Conservation (phyloP, 1,140 invertebrate genomes). For the Saccostrea cuccullata region DNA sequence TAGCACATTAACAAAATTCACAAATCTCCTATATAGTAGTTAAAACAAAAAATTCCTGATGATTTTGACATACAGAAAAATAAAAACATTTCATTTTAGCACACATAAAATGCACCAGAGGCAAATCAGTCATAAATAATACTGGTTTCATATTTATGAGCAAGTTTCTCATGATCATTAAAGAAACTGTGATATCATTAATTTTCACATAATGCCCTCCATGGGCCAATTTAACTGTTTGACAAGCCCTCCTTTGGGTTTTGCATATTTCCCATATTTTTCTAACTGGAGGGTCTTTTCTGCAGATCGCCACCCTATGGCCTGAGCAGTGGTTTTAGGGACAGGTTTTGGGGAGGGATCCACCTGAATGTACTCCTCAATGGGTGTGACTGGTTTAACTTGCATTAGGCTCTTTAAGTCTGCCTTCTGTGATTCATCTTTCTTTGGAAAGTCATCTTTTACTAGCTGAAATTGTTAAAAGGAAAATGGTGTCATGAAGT, state of each 20-base stretch:
- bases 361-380: conserved; percentile 74
- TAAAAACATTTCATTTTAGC: background rate
- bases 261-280: conserved; percentile 74
- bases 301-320: conserved; percentile 75
- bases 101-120: conserved; percentile 22
- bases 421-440: conserved; percentile 56
- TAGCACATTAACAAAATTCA: background rate
- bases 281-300: conserved; percentile 67
- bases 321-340: conserved; percentile 73
- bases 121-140: conserved; percentile 14
- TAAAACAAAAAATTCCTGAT: background rate
- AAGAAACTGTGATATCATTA: background rate
- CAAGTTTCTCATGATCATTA: background rate
- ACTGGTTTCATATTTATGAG: conserved; percentile 16
- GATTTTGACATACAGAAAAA: background rate
- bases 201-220: conserved; percentile 66
- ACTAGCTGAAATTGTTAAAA: conserved; percentile 65
- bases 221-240: conserved; percentile 77
- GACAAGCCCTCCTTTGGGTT: conserved; percentile 74
- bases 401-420: conserved; percentile 62
- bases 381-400: conserved; percentile 72
- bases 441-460: conserved; percentile 68
- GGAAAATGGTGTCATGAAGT: background rate
- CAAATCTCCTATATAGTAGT: background rate
- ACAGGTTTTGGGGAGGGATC: conserved; percentile 72